Conservation (phyloP, 2,113 vertebrate genomes). For the Lethenteron camtschaticum region DNA sequence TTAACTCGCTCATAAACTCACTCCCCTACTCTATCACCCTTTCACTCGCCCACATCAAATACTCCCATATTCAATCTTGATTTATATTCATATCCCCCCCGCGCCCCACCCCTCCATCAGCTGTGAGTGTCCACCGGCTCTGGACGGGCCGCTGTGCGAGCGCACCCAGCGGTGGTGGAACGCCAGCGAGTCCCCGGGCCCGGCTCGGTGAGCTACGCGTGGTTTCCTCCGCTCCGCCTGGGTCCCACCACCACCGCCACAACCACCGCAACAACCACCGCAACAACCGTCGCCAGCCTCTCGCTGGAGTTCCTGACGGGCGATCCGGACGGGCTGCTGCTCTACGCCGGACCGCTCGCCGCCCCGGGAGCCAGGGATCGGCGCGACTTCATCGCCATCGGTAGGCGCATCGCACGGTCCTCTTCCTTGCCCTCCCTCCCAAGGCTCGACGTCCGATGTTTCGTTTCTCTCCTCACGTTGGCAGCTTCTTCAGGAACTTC, state of each 20-base stretch:
- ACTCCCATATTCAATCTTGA: too few relatives aligned
- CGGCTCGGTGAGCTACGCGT: slow-evolving; percentile 29
- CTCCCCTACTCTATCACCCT: too few relatives aligned
- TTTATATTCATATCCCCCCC: too few relatives aligned
- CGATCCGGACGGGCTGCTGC: slow-evolving; percentile 40
- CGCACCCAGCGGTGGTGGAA: slow-evolving; percentile 65
- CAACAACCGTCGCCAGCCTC: slow-evolving; percentile 17
- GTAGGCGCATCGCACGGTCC: slow-evolving; percentile 17
- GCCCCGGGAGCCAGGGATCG: slow-evolving; percentile 35
- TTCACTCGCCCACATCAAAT: too few relatives aligned
- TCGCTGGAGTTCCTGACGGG: slow-evolving; percentile 61
- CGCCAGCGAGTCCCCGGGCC: slow-evolving; percentile 22
- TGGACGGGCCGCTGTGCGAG: slow-evolving; percentile 57
- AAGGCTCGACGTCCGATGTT: too few relatives aligned
- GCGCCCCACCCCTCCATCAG: slow-evolving; percentile 15
- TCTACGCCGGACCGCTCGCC: slow-evolving; percentile 48
- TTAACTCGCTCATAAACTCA: too few relatives aligned
- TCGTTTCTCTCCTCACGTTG: too few relatives aligned
- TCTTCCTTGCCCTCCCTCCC: too few relatives aligned
- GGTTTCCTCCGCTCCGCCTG: slow-evolving; percentile 55
- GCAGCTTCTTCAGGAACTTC: too few relatives aligned
- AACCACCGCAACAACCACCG: too few relatives aligned
- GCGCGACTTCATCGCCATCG: slow-evolving; percentile 57
- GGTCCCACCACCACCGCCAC: slow-evolving; percentile 29
- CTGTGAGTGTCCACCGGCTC: slow-evolving; percentile 47